phyloP scores from a whole-genome alignment of 2,797 vertebrate species.

The Peromyscus melanophrys region DNA sequence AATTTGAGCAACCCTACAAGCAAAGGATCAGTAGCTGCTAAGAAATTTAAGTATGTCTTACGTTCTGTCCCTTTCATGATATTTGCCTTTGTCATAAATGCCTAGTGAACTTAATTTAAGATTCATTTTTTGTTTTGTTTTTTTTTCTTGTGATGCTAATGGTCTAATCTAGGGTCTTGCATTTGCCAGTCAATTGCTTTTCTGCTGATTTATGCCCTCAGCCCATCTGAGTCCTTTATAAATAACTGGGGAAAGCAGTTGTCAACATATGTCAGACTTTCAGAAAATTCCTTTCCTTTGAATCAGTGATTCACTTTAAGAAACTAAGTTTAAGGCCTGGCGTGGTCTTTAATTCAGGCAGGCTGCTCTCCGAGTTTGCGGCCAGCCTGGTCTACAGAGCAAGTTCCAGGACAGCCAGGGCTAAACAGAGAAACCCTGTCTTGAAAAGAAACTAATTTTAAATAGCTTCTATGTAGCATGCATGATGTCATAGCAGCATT shows the following conservation, averaged over 20 bases:
- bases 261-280: not conserved
- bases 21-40: conserved; percentile 88
- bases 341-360: not conserved
- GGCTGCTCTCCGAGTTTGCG: not conserved
- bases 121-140: not conserved
- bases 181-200: not conserved
- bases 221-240: not conserved
- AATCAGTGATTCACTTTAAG: conserved; percentile 23
- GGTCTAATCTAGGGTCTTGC: not conserved
- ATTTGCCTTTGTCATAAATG: conserved; percentile 48
- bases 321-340: conserved; percentile 8
- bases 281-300: conserved; percentile 28
- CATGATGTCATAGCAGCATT: not conserved
- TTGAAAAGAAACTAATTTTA: not conserved
- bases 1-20: conserved; percentile 83
- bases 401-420: not conserved
- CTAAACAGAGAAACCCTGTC: not conserved
- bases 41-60: conserved; percentile 94
- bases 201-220: not conserved
- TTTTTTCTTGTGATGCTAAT: not conserved
- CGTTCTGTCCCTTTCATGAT: not conserved
- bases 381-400: not conserved
- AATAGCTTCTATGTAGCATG: not conserved
- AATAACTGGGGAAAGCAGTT: not conserved
- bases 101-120: conserved; percentile 47